Evolutionary conservation across 2,888 invertebrate species (phyloP), one percentile per base, ranked within the genome.

Genomic region (Onchidella celtica): DNA sequence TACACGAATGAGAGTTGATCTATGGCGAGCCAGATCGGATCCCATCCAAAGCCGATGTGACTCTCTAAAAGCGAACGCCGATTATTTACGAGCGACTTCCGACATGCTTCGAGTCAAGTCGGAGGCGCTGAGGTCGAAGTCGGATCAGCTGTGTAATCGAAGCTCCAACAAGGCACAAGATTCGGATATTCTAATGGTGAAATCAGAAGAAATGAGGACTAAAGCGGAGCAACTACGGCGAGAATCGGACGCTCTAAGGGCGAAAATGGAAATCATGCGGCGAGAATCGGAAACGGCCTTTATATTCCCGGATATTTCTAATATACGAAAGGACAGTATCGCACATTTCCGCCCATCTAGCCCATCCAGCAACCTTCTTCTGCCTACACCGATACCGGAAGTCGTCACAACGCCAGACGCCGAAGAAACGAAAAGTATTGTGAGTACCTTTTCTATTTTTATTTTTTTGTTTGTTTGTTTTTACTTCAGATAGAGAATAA

Each of bases 1-100:
- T n/a, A 36, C 73, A 17, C 65, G 73, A 36, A 36, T 74, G 0
- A 57, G 63, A 21, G 65, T 38, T 57, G 79, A 80, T n/a, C 36
- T 80, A 21, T 80, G 74, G 73, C 63, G 79, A 36, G 73, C 74
- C 3, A 65, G 73, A 57, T 80, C 79, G 0, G 73, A 80, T 29
- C 79, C 79, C 21, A 74, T 73, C 29, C 79, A 80, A 57, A 66
- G 73, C 40, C 65, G 74, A 34, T 80, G 79, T 40, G 79, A 80
- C 29, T 80, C 79, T 21, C 66, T 80, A 3, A 73, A 74, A 66
- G 79, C 79, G n/a, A 80, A 80, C 66, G 21, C 79, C 66, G 79
- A 80, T 32, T 80, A 80, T 17, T 38, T 80, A 34, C 79, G 66
- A 29, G 79, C 79, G 1, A 80, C 79, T 55, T 80, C 79, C 1